A percentile compares a stretch with the other conserved stretches of the same genome.
Evolutionary conservation across 1,140 invertebrate genomes (phyloP).

Genomic region (Centruroides sculpturatus): DNA sequence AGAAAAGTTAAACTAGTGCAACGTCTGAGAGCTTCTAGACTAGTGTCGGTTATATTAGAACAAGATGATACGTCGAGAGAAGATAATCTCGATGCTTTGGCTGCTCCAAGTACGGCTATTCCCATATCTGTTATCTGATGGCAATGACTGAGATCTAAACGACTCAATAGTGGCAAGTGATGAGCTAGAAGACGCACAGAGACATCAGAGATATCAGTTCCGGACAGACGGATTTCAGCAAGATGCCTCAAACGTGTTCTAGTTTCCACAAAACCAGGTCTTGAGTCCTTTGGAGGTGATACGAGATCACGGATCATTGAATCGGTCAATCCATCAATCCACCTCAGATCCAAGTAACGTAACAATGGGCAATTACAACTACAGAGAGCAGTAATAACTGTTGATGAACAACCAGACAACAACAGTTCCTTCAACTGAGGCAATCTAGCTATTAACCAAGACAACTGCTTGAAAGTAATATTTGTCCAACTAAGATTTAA

Average conservation of each 20-base stretch:
- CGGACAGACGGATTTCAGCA: constrained; percentile 55
- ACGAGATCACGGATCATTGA: constrained; percentile 58
- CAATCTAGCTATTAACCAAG: constrained; percentile 69
- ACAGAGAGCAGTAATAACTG: constrained; percentile 60
- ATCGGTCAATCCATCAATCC: constrained; percentile 65
- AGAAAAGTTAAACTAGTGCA: constrained; percentile 19
- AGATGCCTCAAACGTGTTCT: constrained; percentile 63
- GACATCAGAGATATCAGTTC: constrained; percentile 80
- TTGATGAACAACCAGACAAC: constrained; percentile 54
- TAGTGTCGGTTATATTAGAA: constrained; percentile 60
- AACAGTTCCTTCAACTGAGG: constrained; percentile 65
- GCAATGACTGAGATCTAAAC: constrained; percentile 68
- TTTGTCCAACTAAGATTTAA: constrained; percentile 71
- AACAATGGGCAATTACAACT: constrained; percentile 68
- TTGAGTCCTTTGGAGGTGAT: constrained; percentile 55
- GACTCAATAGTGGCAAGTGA: constrained; percentile 52
- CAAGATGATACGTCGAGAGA: constrained; percentile 64
- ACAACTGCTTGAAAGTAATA: constrained; percentile 64
- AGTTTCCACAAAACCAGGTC: constrained; percentile 65
- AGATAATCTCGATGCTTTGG: constrained; percentile 42
- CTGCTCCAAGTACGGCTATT: constrained; percentile 61
- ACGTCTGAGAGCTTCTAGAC: constrained; percentile 53
- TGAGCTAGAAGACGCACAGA: constrained; percentile 63
- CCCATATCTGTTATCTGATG: constrained; percentile 73
- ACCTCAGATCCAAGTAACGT: constrained; percentile 55